Conservation (phyloP, 1,140 invertebrate species). For the Dreissena polymorpha region DNA sequence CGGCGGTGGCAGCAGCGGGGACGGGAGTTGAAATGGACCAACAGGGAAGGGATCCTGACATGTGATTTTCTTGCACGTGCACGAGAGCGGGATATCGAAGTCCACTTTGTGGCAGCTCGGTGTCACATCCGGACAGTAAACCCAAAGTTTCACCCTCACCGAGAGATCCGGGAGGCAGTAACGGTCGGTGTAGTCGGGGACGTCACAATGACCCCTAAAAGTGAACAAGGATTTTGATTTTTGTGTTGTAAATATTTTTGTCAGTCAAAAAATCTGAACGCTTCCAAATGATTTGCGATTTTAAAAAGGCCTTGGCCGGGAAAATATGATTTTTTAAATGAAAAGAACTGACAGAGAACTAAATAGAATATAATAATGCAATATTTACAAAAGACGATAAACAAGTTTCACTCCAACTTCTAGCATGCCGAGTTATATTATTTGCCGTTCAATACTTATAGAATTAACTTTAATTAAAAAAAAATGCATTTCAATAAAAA, state of each 20-base stretch:
- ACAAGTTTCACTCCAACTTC: no score
- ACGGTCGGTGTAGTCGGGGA: neutral
- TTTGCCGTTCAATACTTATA: no score
- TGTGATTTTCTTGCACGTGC: slow-evolving; percentile 15
- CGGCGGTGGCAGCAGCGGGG: no score
- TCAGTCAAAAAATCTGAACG: neutral
- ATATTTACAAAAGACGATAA: no score
- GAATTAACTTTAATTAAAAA: no score
- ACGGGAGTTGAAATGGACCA: no score
- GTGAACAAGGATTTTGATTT: neutral
- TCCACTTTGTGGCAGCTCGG: slow-evolving; percentile 16
- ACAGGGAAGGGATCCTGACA: neutral
- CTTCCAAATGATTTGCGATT: neutral
- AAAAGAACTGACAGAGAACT: neutral
- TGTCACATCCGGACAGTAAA: slow-evolving; percentile 10
- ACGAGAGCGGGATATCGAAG: slow-evolving; percentile 32
- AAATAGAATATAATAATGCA: neutral
- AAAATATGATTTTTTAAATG: neutral
- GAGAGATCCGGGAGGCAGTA: slow-evolving; percentile 20
- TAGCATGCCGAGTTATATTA: no score
- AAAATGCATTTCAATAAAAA: no score
- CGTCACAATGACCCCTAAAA: slow-evolving; percentile 16
- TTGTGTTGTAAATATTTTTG: neutral
- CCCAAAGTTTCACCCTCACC: slow-evolving; percentile 20
- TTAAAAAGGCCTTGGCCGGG: neutral